Base-by-base conservation (phyloP, 2,113 vertebrate species). In the Hippocampus abdominalis region DNA sequence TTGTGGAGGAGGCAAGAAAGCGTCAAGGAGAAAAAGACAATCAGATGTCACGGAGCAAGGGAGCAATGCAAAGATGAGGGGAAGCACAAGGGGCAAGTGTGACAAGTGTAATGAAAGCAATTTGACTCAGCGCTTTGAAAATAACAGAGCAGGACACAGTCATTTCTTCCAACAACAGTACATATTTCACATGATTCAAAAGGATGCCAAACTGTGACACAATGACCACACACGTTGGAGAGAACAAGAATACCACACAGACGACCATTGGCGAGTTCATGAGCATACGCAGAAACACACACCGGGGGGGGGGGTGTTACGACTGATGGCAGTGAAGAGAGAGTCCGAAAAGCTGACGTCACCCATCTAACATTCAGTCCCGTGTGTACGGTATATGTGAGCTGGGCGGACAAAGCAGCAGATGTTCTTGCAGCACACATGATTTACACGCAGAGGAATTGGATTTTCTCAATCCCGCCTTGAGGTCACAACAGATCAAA, bases 261-360 rank as follows among this genome's bases (percentile, higher is more conserved):
- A 75, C 77, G 81, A 69, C 77, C 83, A 75, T 76, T 73, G 48
- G 62, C 84, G 61, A 81, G 65, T 77, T 79, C 70, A 77, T 51
- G 70, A 75, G 69, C 72, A 25, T 59, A 77, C 36, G 39, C 27
- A 64, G 64, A 78, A 49, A 78, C 60, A 73, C 74, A 72, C 27
- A 60, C 44, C 57, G 75, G 68, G 87, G 85, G 75, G 68, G 87
- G 85, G 89, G 82, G 85, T 88, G 88, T 84, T 78, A 65, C 73
- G 75, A 66, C 74, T 73, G 85, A 86, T 83, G 87, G 77, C 84
- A 80, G 80, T 54, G 40, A 80, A 72, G 77, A 87, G 77, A 89
- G 90, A 92, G 80, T 91, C 91, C 91, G 82, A 86, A 71, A 59
- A 76, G 73, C 81, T 89, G 89, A 90, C 87, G 84, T 91, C 87